Base-by-base conservation (phyloP, 2,888 invertebrate species). In the Spodoptera exigua region DNA sequence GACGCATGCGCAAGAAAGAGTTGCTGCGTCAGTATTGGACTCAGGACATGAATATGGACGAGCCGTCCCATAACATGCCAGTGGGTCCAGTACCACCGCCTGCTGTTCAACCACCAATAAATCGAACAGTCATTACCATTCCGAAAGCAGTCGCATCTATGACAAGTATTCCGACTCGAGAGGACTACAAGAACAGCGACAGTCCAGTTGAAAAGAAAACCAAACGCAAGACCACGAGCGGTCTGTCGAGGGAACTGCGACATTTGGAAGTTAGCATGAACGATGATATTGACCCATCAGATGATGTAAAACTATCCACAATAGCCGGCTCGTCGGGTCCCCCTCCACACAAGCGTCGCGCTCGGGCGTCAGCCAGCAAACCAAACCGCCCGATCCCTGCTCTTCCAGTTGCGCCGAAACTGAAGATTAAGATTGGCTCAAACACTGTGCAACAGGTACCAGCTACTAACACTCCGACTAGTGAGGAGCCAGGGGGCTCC, bases 1-100 rank as follows among this genome's bases (percentile, higher is more conserved):
- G 98, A 18, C 95, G 98, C 16, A 98, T 98, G 98, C 95, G 98
- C 3, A 98, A 98, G 91, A 98, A 98, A 82, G 98, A 98, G 84
- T 85, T 98, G 51, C 89, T 98, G 32, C 95, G 97, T 16, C 97
- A 98, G 82, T 93, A 93, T 72, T 97, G 97, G 94, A 97, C 97
- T 12, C 97, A 97, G 82, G 97, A 98, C 80, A 97, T 97, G 95
- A 97, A 98, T 80, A 97, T 97, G 95, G 97, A 97, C 77, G 97
- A 97, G 75, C 96, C 96, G 4, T 92, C 95, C 18, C 57, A 51
- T 7, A 51, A 51, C 2, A 94, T 94, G 46, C 85, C 95, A 14
- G 92, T 94, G 14, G 68, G 69, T 2, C 39, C 70, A 3, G 91
- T 95, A 46, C 94, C 95, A 4, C 94, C 96, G 34, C 95, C 96